phyloP scores from a whole-genome alignment of 2,888 invertebrate genomes.

The Epinotia demarniana region DNA sequence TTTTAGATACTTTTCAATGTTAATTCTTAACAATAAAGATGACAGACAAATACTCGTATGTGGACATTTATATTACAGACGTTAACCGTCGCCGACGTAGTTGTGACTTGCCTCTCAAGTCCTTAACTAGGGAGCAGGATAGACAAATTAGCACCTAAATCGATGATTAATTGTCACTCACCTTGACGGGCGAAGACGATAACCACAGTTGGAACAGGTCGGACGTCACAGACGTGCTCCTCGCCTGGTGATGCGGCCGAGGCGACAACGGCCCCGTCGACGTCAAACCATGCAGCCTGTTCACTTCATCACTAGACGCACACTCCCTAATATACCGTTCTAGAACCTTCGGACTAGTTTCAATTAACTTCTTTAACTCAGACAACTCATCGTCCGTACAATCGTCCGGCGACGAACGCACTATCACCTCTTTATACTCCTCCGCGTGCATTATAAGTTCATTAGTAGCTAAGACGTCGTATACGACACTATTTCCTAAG shows the following conservation, averaged over 20 bases:
- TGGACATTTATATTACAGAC: too few species aligned
- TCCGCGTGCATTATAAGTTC: constrained; percentile 70
- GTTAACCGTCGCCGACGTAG: too few species aligned
- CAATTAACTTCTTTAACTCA: constrained; percentile 72
- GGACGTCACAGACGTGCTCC: constrained; percentile 91
- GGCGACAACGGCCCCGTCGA: constrained; percentile 81
- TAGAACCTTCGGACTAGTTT: constrained; percentile 86
- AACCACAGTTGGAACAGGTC: constrained; percentile 95
- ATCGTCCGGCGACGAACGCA: constrained; percentile 73
- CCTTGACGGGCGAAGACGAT: constrained; percentile 90
- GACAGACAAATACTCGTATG: too few species aligned
- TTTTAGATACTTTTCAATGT: too few species aligned
- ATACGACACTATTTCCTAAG: constrained; percentile 76
- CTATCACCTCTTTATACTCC: constrained; percentile 74
- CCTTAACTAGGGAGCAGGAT: neutral
- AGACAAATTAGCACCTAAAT: neutral
- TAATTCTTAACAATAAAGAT: too few species aligned
- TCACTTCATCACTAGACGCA: constrained; percentile 87
- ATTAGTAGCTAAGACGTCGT: constrained; percentile 69
- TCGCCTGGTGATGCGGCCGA: constrained; percentile 79
- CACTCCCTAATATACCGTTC: constrained; percentile 92
- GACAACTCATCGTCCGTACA: constrained; percentile 75
- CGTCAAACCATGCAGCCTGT: constrained; percentile 84
- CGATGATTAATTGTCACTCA: constrained; percentile 67
- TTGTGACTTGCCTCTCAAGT: too few species aligned